These are phyloP conservation scores for Prunella fulvescens DNA, from an alignment of 2,113 vertebrate genomes.

Conservation along the genomic window DNA sequence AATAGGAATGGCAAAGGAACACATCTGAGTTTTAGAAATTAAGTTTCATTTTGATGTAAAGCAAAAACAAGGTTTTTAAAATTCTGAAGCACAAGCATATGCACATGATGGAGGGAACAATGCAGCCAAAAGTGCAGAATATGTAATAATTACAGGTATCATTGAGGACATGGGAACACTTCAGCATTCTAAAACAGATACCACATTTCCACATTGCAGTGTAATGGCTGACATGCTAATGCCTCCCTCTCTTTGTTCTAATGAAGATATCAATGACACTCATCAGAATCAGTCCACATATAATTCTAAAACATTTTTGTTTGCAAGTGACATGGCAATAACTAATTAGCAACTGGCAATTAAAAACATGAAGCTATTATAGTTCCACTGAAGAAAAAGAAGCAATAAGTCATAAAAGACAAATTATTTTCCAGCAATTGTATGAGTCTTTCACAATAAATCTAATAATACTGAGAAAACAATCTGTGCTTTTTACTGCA, in stretches of 20 bases:
- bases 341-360: slow-evolving; percentile 16
- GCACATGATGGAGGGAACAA: not conserved
- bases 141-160: not conserved
- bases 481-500: slow-evolving; percentile 3
- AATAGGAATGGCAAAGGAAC: not conserved
- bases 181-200: not conserved
- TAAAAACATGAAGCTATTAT: not conserved
- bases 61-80: not conserved
- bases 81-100: not conserved
- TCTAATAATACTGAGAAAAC: slow-evolving; percentile 1
- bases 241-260: not conserved
- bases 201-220: not conserved
- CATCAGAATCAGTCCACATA: not conserved
- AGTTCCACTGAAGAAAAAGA: not conserved
- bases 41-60: not conserved
- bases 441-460: not conserved
- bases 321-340: not conserved
- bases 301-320: not conserved
- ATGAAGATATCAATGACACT: not conserved
- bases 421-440: not conserved
- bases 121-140: not conserved
- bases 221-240: not conserved
- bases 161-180: not conserved
- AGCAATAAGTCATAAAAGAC: not conserved
- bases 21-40: not conserved